Evolutionary conservation across 2,797 vertebrate genomes (phyloP), one percentile per base, ranked within the genome.

Genomic region (Hydrocynus forskahlii): DNA sequence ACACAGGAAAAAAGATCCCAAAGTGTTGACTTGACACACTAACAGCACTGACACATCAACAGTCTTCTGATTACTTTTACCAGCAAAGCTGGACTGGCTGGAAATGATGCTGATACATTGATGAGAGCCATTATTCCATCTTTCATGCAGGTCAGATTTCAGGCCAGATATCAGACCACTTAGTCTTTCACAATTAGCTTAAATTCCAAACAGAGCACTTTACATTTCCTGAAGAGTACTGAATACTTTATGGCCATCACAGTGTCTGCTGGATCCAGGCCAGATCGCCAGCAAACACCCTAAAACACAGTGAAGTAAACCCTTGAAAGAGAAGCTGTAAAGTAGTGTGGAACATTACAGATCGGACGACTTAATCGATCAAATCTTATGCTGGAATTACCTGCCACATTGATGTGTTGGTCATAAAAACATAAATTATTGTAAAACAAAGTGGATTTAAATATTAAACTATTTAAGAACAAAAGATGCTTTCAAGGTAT

Each of bases 221-320:
- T 25, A 68, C 76, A 68, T 59, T 80, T 85, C 83, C 85, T 80
- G 38, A 85, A 85, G 57, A 77, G 81, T 63, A 7, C 7, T 16
- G 52, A 21, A 63, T 67, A 6, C 52, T 75, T 78, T 50, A 67
- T n/a, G 35, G 25, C n/a, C 19, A 6, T 45, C 40, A 76, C 21
- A 19, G 48, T 13, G 63, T 57, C 7, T 60, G 14, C 16, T 79
- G 19, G 48, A 9, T 29, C 29, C 13, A 35, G 17, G 54, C 29
- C 14, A 1, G 40, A 52, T 40, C 66, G 72, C 69, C 17, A 25
- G 73, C 45, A 1, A 21, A 48, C 55, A 38, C 40, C 35, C 10
- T 17, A 62, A 23, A 80, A 64, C 62, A 48, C 4, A n/a, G 21
- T 55, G 43, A 71, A 60, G 12, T 14, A 21, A 64, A 38, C 23